Base-by-base conservation (phyloP, 2,888 invertebrate genomes). In the Shargacucullia verbasci region DNA sequence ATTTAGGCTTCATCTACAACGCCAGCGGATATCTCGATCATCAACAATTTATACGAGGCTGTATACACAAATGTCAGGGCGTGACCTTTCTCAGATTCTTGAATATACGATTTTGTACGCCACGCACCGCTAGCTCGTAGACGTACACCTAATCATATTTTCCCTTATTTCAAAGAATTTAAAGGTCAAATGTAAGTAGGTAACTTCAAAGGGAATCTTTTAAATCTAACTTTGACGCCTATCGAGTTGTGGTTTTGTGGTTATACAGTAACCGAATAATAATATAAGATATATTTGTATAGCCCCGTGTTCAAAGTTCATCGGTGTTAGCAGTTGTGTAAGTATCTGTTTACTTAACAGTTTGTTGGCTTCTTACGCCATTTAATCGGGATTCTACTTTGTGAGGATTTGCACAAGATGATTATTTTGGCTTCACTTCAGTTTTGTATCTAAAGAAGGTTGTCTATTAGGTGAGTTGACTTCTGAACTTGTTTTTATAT, bases 51-150 rank as follows among this genome's bases (percentile, higher is more conserved):
- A 61, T 39, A 43, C 35, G 45, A 43, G 59, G 38, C 48, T 60
- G 35, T 58, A 64, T 14, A 56, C 46, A 44, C 52, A 59, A 74
- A 74, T 74, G 59, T 62, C 71, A 62, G 56, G 44, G 29, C 63
- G 56, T 48, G 69, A 73, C 73, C 70, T 76, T 76, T 58, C 58
- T 63, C 39, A 66, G 31, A 50, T 61, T 66, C 55, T 70, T 57
- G 53, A 59, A 64, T 70, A 64, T 57, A 40, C 49, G 60, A 66
- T 58, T 37, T 58, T 58, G 55, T 57, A 38, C 35, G 52, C 10
- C 49, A 14, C 53, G n/a, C 45, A 12, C 43, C 34, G 12, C 33
- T 27, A 44, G 14, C 52, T 15, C 14, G 20, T 49, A 55, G 34
- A 38, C 27, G 33, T 54, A 44, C 39, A 33, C 14, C 43, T 70